A percentile compares a stretch with the other conserved stretches of the same genome.
Conservation (phyloP, 1,140 invertebrate genomes). For the Anthonomus grandis region DNA sequence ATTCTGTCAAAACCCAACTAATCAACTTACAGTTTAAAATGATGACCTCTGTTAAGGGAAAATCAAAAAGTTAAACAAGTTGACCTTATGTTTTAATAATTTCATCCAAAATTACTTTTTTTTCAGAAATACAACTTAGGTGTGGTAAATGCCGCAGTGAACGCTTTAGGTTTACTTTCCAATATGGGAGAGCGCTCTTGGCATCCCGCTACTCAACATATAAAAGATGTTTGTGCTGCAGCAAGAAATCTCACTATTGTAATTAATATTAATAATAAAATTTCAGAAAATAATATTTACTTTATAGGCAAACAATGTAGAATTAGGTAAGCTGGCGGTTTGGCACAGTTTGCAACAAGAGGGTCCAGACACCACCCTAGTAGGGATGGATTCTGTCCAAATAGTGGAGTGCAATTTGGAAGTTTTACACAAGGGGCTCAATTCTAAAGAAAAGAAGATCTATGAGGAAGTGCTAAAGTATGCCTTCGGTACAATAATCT, state of each 20-base stretch:
- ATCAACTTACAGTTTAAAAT: too few relatives aligned
- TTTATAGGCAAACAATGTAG: constrained; percentile 57
- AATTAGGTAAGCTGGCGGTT: constrained; percentile 68
- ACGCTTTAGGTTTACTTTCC: constrained; percentile 78
- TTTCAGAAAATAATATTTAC: too few relatives aligned
- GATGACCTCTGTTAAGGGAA: too few relatives aligned
- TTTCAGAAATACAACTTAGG: constrained; percentile 55
- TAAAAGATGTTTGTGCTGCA: constrained; percentile 61
- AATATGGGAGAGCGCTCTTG: constrained; percentile 71
- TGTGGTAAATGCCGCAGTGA: constrained; percentile 77
- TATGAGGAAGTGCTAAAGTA: constrained; percentile 52
- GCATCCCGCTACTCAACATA: constrained; percentile 75
- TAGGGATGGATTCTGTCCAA: constrained; percentile 64
- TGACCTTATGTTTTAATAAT: too few relatives aligned
- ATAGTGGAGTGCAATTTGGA: constrained; percentile 61
- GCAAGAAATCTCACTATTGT: constrained; percentile 52
- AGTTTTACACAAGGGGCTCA: constrained; percentile 58
- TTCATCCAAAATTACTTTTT: neutral
- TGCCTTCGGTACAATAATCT: constrained; percentile 1
- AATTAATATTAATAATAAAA: neutral
- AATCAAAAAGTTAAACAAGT: too few relatives aligned
- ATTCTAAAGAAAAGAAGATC: constrained; percentile 57
- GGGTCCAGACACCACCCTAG: constrained; percentile 62
- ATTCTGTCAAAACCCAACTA: too few relatives aligned
- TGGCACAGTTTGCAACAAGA: constrained; percentile 61